Evolutionary conservation across 2,888 invertebrate genomes (phyloP), one percentile per base, ranked within the genome.

Genomic region (Ommatoiulus sabulosus): DNA sequence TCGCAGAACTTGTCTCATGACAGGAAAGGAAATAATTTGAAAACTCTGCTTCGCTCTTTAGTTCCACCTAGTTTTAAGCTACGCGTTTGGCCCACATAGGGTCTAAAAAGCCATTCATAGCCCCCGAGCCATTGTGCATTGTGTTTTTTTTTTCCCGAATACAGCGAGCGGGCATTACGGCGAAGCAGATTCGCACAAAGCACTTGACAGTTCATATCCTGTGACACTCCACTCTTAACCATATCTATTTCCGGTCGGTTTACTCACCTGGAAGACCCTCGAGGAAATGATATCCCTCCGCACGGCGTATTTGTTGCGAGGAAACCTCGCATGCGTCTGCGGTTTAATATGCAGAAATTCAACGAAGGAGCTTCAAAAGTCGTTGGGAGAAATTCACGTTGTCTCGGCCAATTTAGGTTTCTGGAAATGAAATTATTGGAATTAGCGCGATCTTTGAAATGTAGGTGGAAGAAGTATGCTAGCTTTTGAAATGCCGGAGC

Each of bases 251-350:
- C 72, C 72, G 20, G 24, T 72, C 24, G 72, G 72, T 72, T 72
- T 72, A 72, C 72, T 72, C 72, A 72, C 72, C 72, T 72, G 72
- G 72, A 72, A 72, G 72, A 8, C 72, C 72, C 72, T 72, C 72
- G 72, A 72, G 24, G 72, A 72, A 72, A 72, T 24, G 1, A n/a
- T 52, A 17, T 7, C 24, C 72, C 72, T 72, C 8, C 72, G 24
- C 20, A 7, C 7, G 20, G 63, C 63, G 6, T 10, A 63, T 63
- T 72, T 8, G 10, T 24, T 72, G 8, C 24, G 24, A 72, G 72
- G 72, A 72, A 72, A 72, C 52, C 15, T 15, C 15, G 52, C 15
- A 52, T 52, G 20, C 63, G 5, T 63, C 63, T 63, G 20, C n/a
- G 63, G 63, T 63, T 63, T 63, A 63, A 63, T 20, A 63, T 63